Base-by-base conservation (phyloP, 2,888 invertebrate genomes). In the Pecten maximus region DNA sequence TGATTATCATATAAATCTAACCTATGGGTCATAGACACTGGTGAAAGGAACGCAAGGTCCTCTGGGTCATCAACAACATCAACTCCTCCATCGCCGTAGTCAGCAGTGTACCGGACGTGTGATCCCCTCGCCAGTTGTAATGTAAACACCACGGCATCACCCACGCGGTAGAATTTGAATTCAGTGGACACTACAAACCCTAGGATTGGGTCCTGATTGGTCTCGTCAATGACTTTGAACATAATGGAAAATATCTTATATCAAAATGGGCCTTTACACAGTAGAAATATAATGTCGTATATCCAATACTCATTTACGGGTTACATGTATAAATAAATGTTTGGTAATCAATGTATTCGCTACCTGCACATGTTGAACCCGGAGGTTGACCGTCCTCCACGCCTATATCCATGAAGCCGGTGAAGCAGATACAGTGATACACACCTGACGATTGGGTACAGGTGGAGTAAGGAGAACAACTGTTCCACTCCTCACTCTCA, bases 281-380 rank as follows among this genome's bases (percentile, higher is more conserved):
- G 50, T 50, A 16, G n/a, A n/a, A n/a, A n/a, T n/a, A n/a, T n/a
- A n/a, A n/a, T n/a, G n/a, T n/a, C n/a, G n/a, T n/a, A n/a, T n/a
- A n/a, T n/a, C n/a, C n/a, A n/a, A n/a, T n/a, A n/a, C n/a, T n/a
- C n/a, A n/a, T n/a, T n/a, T n/a, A n/a, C n/a, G n/a, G n/a, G 54
- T 0, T 54, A 19, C 0, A 23, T 54, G 19, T 23, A n/a, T 15
- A 50, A 50, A 16, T 8, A 19, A 88, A 40, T 6, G 23, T 28
- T 44, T 4, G 16, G 16, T 19, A 40, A 28, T 87, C 44, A 87
- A 39, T 0, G n/a, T 39, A 54, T 28, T 39, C 3, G 23, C 16
- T 92, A 94, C 95, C 92, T 48, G 92, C 92, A 92, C 95, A 95
- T 0, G 90, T 87, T 16, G 93, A 91, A 0, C 95, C 95, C 0